Percentiles rank a stretch among this genome's conserved stretches.
Conservation (phyloP, 2,113 vertebrate species). For the Lucifuga dentata region DNA sequence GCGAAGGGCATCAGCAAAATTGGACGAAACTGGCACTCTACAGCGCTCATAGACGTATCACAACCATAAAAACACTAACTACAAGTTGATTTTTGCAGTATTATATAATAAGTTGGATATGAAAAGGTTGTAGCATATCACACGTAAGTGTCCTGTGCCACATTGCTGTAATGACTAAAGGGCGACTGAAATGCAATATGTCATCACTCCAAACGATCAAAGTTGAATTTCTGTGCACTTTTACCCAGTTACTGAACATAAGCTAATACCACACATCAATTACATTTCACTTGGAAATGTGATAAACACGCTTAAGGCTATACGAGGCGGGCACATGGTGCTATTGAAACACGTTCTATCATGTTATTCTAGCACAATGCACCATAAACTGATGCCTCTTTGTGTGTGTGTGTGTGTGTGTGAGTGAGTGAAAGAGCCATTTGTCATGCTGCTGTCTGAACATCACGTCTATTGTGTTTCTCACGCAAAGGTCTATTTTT, state of each 20-base stretch:
- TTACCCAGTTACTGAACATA: slow-evolving; percentile 39
- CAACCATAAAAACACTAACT: too few relatives aligned
- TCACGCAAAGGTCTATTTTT: too few relatives aligned
- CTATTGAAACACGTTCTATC: slow-evolving; percentile 54
- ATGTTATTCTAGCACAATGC: slow-evolving; percentile 19
- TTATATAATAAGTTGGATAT: neutral
- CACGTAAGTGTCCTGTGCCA: slow-evolving; percentile 18
- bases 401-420: too few relatives aligned
- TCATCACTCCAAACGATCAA: slow-evolving; percentile 17
- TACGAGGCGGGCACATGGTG: slow-evolving; percentile 2
- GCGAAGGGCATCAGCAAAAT: neutral
- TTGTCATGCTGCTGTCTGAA: too few relatives aligned
- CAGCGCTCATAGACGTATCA: too few relatives aligned
- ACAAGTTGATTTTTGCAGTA: neutral
- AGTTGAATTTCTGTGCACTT: slow-evolving; percentile 53
- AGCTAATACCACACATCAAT: neutral
- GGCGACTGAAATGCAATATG: slow-evolving; percentile 4
- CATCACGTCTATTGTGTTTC: too few relatives aligned
- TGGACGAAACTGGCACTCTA: neutral
- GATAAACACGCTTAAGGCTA: slow-evolving; percentile 21
- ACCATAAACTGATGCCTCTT: too few relatives aligned
- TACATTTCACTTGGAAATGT: slow-evolving; percentile 5
- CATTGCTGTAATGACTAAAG: neutral
- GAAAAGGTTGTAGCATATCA: neutral
- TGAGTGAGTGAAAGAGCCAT: too few relatives aligned